Evolutionary conservation across 64 coral and sea anemone genomes (phyloP), one percentile per base, ranked within the genome.

Genomic region (Dendrophyllia cribrosa): DNA sequence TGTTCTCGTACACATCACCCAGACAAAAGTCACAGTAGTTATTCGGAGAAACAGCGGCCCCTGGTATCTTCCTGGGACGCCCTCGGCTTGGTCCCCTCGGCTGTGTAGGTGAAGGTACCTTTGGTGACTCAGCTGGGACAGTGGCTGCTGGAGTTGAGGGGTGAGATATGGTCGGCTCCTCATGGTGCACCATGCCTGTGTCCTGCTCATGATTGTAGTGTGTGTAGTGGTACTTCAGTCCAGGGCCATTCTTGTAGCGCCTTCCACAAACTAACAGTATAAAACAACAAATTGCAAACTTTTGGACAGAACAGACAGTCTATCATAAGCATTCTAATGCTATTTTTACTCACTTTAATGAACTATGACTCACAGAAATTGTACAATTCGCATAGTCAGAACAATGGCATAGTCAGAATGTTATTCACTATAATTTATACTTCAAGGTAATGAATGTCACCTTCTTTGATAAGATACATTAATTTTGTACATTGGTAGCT

Each of bases 201-300:
- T 96, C 94, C 55, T 93, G 97, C 19, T 99, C 94, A 34, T 99
- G 97, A 70, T 96, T 99, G 59, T 94, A 99, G 70, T 99, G 94
- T 3, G 97, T 96, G 58, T 99, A 99, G 44, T 96, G 97, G 71
- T 99, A 99, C 65, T 99, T 99, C 2, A 99, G 81, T 43, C 97
- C 97, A 64, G 97, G 97, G 43, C 97, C 97, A 85, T 99, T 99
- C 83, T 98, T 98, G 82, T 98, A 98, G 4, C 97, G 94, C 67
- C 93, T 93, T 7, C 97, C 97, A 94, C 97, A 98, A 87, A 98
- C 97, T 98, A 78, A 75, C 16, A 52, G 67, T 16, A 91, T 58
- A 51, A 70, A 7, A 56, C 12, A 56, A 56, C 53, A 56, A 3
- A 9, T 12, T 56, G 1, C 7, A 0, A 56, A 6, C 11, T 56